Base-by-base conservation (phyloP, 2,888 invertebrate species). In the Trichacis sp. region DNA sequence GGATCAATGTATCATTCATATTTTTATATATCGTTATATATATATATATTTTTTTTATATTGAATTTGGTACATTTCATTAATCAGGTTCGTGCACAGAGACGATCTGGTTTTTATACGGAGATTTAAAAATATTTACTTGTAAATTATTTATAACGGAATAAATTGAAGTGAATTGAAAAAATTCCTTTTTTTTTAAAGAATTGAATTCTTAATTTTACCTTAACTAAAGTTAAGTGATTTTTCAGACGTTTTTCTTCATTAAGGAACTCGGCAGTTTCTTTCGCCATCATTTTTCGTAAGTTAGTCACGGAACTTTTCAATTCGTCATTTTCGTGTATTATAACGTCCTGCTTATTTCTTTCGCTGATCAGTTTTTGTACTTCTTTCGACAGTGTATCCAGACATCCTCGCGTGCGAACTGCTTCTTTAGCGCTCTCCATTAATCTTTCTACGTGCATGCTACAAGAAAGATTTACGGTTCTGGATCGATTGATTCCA, bases 341-440 rank as follows among this genome's bases (percentile, higher is more conserved):
- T n/a, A 77, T 36, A 19, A 64, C 42, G 3, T 71, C 70, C 20
- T 76, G 77, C 18, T 73, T 71, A 4, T 64, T 63, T 19, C 64
- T 66, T 14, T 47, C 62, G 2, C 19, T 46, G n/a, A 40, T 51
- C 52, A 71, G 70, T 20, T 46, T 56, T 36, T 73, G 68, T 33
- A 79, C 73, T 56, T 79, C 73, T 8, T 71, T 64, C 1, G 70
- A 66, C 52, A 82, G 56, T n/a, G 63, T 33, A n/a, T 71, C 64
- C 54, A 75, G 72, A 45, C 72, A 63, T 19, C 78, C 77, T 9
- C 47, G 45, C 17, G 53, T 68, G 18, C 67, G 63, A 33, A 81
- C 68, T 29, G 76, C 74, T 9, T 59, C 50, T 59, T 68, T 75
- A 36, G 78, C 38, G 17, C 71, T 61, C 49, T 70, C 72, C 64